Evolutionary conservation across 2,797 vertebrate genomes (phyloP).

Genomic region (Monodelphis domestica): DNA sequence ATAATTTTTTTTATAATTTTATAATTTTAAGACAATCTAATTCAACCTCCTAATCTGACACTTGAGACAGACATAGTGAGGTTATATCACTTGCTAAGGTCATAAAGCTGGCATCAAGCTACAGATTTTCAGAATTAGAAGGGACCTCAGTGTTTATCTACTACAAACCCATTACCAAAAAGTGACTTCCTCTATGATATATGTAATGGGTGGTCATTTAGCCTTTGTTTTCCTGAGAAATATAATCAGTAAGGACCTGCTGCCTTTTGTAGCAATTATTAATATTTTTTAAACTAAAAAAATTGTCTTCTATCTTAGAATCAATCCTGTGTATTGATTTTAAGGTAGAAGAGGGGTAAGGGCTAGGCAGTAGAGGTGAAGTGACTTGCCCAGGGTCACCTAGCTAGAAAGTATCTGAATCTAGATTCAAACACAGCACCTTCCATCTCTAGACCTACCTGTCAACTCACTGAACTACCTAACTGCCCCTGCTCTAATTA

Average conservation of each 20-base stretch:
- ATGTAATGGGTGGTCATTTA: neutral
- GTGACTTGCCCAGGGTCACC: too few species aligned
- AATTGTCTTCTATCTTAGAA: too few species aligned
- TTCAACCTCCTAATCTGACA: neutral
- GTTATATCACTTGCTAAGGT: neutral
- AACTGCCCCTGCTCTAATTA: neutral
- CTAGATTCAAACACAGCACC: too few species aligned
- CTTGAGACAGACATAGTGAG: neutral
- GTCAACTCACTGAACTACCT: too few species aligned
- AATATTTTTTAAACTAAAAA: too few species aligned
- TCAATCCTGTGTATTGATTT: too few species aligned
- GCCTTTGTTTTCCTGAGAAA: neutral
- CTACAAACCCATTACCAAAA: neutral
- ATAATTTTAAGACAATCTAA: neutral
- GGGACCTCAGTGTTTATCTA: neutral
- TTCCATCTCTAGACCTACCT: too few species aligned
- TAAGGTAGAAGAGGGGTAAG: too few species aligned
- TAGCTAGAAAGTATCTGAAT: too few species aligned
- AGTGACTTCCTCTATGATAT: neutral
- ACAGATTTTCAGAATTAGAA: neutral
- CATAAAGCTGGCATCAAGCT: neutral
- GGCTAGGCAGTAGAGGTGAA: too few species aligned
- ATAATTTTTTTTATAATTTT: neutral
- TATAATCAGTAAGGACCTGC: neutral
- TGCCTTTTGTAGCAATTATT: neutral